A percentile compares a stretch with the other conserved stretches of the same genome.
Evolutionary conservation across 1,140 invertebrate species (phyloP).

Genomic region (Tachypleus tridentatus): DNA sequence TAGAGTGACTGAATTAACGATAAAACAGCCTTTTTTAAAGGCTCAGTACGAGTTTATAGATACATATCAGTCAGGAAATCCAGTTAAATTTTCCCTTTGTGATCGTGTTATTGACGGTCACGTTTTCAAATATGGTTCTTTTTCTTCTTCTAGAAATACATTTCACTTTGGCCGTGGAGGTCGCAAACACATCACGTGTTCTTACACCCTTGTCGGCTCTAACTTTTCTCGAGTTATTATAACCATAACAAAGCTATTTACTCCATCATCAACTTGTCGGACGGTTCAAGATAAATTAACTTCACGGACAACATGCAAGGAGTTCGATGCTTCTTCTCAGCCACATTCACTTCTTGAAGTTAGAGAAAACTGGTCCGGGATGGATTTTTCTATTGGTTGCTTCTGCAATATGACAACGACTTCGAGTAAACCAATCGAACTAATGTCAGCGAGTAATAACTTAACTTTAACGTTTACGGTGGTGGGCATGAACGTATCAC

Average conservation of each 20-base stretch:
- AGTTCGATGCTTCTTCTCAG: no score
- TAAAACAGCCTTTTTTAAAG: slow-evolving; percentile 17
- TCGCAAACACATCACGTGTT: slow-evolving; percentile 18
- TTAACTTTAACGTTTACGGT: slow-evolving; percentile 67
- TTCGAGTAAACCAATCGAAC: slow-evolving; percentile 48
- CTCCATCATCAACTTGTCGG: slow-evolving; percentile 2
- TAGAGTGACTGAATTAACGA: slow-evolving; percentile 15
- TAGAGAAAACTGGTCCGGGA: neutral
- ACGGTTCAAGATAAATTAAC: slow-evolving; percentile 12
- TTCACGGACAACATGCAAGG: neutral
- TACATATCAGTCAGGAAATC: slow-evolving; percentile 8
- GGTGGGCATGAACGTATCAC: slow-evolving; percentile 55
- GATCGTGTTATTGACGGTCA: slow-evolving; percentile 18
- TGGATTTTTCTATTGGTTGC: slow-evolving; percentile 48
- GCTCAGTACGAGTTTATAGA: slow-evolving; percentile 25
- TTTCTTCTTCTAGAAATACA: slow-evolving; percentile 21
- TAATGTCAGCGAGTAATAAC: slow-evolving; percentile 57
- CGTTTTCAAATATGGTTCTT: slow-evolving; percentile 6
- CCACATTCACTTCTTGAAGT: neutral
- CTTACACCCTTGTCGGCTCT: slow-evolving; percentile 19
- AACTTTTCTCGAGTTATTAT: slow-evolving; percentile 15
- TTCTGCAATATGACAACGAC: slow-evolving; percentile 50
- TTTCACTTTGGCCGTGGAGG: slow-evolving; percentile 26
- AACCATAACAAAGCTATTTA: slow-evolving; percentile 9
- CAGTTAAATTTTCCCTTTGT: slow-evolving; percentile 19